Evolutionary conservation across 2,113 vertebrate species (phyloP), one percentile per base, ranked within the genome.

Genomic region (Rhadina sibilatrix): DNA sequence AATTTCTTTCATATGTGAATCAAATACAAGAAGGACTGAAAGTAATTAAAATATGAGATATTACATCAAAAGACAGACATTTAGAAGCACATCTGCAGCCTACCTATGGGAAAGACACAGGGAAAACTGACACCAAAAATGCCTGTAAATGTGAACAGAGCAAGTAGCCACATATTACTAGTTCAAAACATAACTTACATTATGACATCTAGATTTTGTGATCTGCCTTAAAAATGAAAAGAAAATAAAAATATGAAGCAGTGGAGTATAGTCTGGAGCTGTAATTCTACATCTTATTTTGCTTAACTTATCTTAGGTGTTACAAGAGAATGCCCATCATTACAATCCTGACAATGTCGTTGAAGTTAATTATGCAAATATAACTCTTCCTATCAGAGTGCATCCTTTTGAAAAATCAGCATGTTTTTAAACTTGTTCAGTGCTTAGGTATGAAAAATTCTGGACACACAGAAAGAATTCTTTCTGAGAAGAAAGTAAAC

Each of bases 31-130:
- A 87, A 89, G 60, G 94, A 68, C 3, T 7, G 40, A 75, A 95
- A 93, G 72, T 86, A 81, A 90, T 94, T 91, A 94, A 93, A 95
- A 69, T 87, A 63, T 87, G 72, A 95, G 89, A 89, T 90, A 94
- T 93, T 87, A 16, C 49, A 77, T 40, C 56, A 63, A 95, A 89
- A 89, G 57, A 46, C 20, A 63, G 75, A 86, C 7, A 1, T 88
- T 91, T 81, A 78, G 85, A 90, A 92, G 61, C 38, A 78, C 89
- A 94, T 91, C 88, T 95, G 83, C 71, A 94, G 14, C 37, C 38
- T 94, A 81, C 66, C n/a, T 86, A 71, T 87, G 44, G 72, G 68
- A 95, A 65, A 83, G 60, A 64, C 42, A 61, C 4, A 4, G 64
- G 86, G 71, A 76, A 84, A 94, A 69, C n/a, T 76, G 81, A 87